A percentile compares a stretch with the other conserved stretches of the same genome.
phyloP scores from a whole-genome alignment of 1,140 invertebrate genomes.

The Drosophila mayri region DNA sequence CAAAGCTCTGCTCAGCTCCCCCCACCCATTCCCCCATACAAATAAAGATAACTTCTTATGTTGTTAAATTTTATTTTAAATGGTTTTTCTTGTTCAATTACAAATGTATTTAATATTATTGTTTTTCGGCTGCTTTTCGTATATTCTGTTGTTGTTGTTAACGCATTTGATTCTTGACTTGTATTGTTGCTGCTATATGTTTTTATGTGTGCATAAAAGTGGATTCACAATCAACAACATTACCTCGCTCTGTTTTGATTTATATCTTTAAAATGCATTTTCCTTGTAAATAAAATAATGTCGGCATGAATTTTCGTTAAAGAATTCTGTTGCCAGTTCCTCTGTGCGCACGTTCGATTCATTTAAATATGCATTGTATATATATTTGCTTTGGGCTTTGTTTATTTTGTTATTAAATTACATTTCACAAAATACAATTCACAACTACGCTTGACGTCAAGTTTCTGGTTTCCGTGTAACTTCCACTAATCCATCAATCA shows the following conservation, averaged over 20 bases:
- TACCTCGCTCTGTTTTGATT: conserved; percentile 41
- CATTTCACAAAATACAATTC: conserved; percentile 85
- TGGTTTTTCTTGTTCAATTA: conserved; percentile 77
- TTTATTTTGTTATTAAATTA: conserved; percentile 76
- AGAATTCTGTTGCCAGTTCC: conserved; percentile 63
- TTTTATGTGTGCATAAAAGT: conserved; percentile 62
- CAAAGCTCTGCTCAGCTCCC: background rate
- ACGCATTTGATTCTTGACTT: conserved; percentile 62
- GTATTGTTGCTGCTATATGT: conserved; percentile 22
- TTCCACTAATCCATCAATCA: conserved; percentile 67
- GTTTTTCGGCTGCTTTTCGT: conserved; percentile 51
- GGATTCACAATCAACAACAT: conserved; percentile 53
- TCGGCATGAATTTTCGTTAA: conserved; percentile 66
- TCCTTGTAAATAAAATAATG: conserved; percentile 77
- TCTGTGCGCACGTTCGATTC: conserved; percentile 46
- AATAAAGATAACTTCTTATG: conserved; percentile 53
- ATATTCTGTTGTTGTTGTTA: conserved; percentile 44
- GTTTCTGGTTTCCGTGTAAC: conserved; percentile 63
- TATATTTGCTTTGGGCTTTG: conserved; percentile 65
- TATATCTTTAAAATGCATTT: conserved; percentile 64
- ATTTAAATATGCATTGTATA: conserved; percentile 80
- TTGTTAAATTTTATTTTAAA: conserved; percentile 82
- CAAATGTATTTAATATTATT: conserved; percentile 82
- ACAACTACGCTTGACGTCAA: conserved; percentile 83
- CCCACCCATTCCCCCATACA: conserved; percentile 10